Conservation (phyloP, 2,888 invertebrate species). For the Drosophila kambysellisi region DNA sequence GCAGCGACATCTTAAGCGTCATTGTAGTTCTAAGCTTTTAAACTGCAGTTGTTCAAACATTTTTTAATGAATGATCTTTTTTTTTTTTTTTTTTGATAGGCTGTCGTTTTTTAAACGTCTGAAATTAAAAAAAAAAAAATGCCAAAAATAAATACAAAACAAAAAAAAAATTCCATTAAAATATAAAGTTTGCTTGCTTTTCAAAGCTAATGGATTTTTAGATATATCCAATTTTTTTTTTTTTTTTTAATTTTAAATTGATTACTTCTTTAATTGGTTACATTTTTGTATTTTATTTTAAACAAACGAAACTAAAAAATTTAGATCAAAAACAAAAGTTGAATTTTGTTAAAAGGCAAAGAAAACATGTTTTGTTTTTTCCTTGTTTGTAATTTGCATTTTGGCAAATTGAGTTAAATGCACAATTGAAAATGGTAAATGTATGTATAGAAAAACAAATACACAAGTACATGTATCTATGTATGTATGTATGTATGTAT, state of each 20-base stretch:
- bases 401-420: conserved; percentile 6
- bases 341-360: not conserved
- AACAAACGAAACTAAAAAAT: not conserved
- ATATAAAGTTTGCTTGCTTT: not conserved
- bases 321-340: not conserved
- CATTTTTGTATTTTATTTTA: not conserved
- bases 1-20: conserved; percentile 1
- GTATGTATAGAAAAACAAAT: conserved; percentile 2
- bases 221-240: not conserved
- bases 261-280: not conserved
- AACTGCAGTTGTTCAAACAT: conserved; percentile 19
- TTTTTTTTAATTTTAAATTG: not conserved
- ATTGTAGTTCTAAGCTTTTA: conserved; percentile 37
- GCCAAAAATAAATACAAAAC: not conserved
- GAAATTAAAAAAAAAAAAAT: not conserved
- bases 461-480: not conserved
- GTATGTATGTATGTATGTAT: conserved; percentile 9
- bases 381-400: conserved; percentile 10
- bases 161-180: not conserved
- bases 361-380: not conserved
- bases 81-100: conserved; percentile 4
- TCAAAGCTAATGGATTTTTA: not conserved
- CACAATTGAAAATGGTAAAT: conserved; percentile 16
- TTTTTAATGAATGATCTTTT: not conserved
- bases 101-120: not conserved